Evolutionary conservation across 2,888 invertebrate species (phyloP).

Genomic region (Parnassius apollo): DNA sequence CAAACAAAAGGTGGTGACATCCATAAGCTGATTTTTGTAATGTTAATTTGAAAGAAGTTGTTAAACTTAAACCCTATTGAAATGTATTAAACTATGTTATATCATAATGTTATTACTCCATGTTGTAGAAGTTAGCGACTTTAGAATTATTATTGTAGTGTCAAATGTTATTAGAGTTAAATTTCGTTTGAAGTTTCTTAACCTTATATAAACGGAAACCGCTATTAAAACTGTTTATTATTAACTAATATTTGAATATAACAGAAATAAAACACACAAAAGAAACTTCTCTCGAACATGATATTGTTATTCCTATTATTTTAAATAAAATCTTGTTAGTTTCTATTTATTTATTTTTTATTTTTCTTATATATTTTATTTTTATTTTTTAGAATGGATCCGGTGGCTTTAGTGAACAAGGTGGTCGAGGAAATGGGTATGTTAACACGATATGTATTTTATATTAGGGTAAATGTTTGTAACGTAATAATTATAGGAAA

Average conservation of each 20-base stretch:
- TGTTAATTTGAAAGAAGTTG: not conserved
- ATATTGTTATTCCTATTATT: constrained; percentile 38
- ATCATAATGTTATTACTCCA: constrained; percentile 39
- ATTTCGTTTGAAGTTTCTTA: constrained; percentile 22
- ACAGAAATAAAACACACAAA: constrained; percentile 9
- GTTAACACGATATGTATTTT: constrained; percentile 45
- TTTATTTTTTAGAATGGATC: constrained; percentile 92
- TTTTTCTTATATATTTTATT: constrained; percentile 71
- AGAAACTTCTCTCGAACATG: constrained; percentile 40
- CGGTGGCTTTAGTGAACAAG: constrained; percentile 88
- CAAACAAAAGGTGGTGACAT: not conserved
- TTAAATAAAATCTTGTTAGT: constrained; percentile 55
- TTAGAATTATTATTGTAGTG: constrained; percentile 2
- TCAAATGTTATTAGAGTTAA: constrained; percentile 5
- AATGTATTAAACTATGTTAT: constrained; percentile 3
- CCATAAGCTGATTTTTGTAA: constrained; percentile 2
- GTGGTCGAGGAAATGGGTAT: constrained; percentile 91
- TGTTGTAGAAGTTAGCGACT: constrained; percentile 22
- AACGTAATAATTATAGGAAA: too few relatives aligned
- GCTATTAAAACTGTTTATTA: too few relatives aligned
- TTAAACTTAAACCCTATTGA: not conserved
- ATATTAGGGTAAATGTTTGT: too few relatives aligned
- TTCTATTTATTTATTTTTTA: constrained; percentile 43
- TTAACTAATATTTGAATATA: too few relatives aligned
- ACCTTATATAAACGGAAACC: not conserved